These are phyloP conservation scores for Pampusana beccarii DNA, from an alignment of 2,113 vertebrate genomes.

Conservation along the genomic window DNA sequence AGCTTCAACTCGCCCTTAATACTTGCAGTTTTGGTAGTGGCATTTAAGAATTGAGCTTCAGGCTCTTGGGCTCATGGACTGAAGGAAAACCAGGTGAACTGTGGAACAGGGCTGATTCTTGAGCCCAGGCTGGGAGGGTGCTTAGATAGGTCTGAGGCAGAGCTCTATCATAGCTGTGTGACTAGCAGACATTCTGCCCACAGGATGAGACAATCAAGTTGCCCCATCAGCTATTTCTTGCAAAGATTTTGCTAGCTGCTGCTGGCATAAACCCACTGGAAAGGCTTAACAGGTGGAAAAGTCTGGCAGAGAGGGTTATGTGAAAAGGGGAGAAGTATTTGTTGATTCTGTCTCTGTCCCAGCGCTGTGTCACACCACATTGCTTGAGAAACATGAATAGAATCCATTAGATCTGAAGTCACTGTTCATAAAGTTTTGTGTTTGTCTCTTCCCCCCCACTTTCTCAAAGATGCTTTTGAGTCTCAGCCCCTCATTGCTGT, in stretches of 20 bases:
- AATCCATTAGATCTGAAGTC: background rate
- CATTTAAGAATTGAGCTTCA: background rate
- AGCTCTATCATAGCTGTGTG: background rate
- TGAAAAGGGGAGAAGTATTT: too few relatives aligned
- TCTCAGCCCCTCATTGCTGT: background rate
- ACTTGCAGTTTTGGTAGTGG: background rate
- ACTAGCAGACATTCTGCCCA: background rate
- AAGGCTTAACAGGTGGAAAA: background rate
- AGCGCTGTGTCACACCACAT: background rate
- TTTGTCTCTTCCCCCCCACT: background rate
- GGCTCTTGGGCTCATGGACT: background rate
- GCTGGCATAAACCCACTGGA: background rate
- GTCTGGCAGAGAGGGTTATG: background rate
- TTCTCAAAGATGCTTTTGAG: background rate
- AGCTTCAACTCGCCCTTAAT: background rate
- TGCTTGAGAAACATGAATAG: background rate
- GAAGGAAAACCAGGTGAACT: background rate
- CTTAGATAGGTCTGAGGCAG: background rate
- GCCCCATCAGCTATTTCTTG: background rate
- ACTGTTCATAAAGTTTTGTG: background rate
- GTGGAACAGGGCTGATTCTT: background rate
- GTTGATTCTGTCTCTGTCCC: background rate
- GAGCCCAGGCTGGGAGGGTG: background rate
- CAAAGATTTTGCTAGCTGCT: background rate
- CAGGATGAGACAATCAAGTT: background rate